A percentile compares a stretch with the other conserved stretches of the same genome.
Evolutionary conservation across 2,113 vertebrate species (phyloP).

Genomic region (Mustelus asterias): DNA sequence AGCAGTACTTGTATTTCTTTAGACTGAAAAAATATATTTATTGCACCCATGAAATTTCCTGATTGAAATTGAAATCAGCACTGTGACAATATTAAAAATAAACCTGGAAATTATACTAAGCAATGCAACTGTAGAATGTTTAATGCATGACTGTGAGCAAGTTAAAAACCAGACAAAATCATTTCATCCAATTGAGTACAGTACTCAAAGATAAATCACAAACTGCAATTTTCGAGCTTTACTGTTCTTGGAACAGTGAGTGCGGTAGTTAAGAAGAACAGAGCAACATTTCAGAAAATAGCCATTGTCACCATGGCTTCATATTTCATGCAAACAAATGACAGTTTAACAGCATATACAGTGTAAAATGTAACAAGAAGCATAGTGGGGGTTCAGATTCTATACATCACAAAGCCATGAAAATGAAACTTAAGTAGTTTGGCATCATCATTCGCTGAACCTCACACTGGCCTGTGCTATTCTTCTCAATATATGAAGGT

Average conservation of each 20-base stretch:
- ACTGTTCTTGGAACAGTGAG: background rate
- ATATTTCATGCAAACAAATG: background rate
- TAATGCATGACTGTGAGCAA: background rate
- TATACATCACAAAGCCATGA: background rate
- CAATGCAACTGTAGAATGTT: background rate
- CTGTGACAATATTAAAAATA: background rate
- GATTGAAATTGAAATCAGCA: background rate
- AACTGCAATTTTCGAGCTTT: background rate
- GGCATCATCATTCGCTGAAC: background rate
- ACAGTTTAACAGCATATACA: background rate
- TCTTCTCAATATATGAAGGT: background rate
- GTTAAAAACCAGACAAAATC: background rate
- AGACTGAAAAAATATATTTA: background rate
- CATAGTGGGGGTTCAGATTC: background rate
- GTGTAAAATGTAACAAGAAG: background rate
- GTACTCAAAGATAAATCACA: background rate
- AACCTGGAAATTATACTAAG: background rate
- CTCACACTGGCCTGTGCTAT: background rate
- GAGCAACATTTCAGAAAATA: background rate
- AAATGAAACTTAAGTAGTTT: background rate
- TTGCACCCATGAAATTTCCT: background rate
- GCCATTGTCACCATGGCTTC: too few species aligned
- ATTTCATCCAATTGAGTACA: background rate
- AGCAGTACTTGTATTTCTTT: background rate
- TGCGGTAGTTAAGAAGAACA: background rate